phyloP scores from a whole-genome alignment of 2,113 vertebrate genomes.

The Chlorodrepanis virens region DNA sequence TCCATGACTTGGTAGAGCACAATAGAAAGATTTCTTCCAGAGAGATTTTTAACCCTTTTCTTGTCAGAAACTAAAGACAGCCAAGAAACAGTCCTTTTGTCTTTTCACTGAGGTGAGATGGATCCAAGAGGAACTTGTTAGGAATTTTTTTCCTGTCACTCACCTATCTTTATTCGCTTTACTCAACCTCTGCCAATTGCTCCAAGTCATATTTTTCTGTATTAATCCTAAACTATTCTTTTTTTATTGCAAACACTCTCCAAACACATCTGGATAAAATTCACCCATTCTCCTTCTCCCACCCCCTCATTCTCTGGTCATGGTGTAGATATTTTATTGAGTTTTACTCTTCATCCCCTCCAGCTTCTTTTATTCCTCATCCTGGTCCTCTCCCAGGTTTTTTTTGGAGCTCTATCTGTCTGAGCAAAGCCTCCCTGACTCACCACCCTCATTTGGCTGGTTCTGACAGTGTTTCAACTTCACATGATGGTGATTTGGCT shows the following conservation, averaged over 20 bases:
- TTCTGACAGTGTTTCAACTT: not conserved
- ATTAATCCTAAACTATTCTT: not conserved
- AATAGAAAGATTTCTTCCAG: not conserved
- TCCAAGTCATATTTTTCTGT: not conserved
- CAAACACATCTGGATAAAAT: slow-evolving; percentile 14
- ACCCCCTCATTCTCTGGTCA: not conserved
- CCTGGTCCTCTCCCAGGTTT: not conserved
- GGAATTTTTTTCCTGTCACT: not conserved
- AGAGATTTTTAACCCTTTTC: not conserved
- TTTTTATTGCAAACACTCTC: not conserved
- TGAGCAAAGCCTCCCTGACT: not conserved
- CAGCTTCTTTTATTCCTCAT: not conserved
- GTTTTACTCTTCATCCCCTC: not conserved
- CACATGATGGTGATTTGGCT: not conserved
- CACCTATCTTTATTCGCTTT: not conserved
- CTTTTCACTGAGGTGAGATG: not conserved
- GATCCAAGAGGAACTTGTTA: not conserved
- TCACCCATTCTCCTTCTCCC: not conserved
- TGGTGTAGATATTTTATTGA: not conserved
- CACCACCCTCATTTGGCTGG: not conserved
- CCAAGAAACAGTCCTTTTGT: not conserved
- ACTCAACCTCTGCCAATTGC: not conserved
- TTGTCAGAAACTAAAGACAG: not conserved
- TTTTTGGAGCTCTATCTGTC: not conserved
- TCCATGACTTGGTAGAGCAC: not conserved